Conservation (phyloP, 2,888 invertebrate genomes). For the Stomorhina lunata region DNA sequence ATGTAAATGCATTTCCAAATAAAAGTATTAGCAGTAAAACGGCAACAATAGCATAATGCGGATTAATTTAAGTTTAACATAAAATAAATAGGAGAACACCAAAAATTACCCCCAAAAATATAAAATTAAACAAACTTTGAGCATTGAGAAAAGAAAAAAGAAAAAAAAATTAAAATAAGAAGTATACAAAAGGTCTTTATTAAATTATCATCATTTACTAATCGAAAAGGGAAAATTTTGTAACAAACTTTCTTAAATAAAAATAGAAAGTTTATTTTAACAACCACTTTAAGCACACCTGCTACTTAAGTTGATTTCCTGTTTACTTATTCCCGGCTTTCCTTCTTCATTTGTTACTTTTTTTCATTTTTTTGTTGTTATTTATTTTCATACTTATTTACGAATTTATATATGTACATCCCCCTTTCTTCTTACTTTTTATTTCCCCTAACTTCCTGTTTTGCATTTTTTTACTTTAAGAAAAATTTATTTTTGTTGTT, state of each 20-base stretch:
- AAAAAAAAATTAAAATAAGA: not conserved
- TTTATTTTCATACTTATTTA: not conserved
- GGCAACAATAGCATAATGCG: conserved; percentile 53
- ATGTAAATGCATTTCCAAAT: conserved; percentile 34
- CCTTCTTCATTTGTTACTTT: conserved; percentile 2
- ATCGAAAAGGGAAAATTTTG: conserved; percentile 27
- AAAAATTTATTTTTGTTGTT: not conserved
- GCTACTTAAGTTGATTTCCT: conserved; percentile 67
- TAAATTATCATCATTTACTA: conserved; percentile 39
- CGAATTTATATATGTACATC: no score
- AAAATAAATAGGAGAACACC: not conserved
- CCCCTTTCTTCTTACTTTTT: not conserved
- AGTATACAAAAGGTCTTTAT: not conserved
- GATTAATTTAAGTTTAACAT: conserved; percentile 45
- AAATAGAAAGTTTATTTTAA: conserved; percentile 61
- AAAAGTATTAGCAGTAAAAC: not conserved
- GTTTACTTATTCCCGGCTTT: conserved; percentile 51
- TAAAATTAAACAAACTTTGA: no score
- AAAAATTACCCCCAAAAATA: not conserved
- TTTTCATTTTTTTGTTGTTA: conserved; percentile 1
- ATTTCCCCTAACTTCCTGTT: conserved; percentile 40
- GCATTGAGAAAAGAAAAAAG: not conserved
- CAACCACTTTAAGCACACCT: conserved; percentile 70
- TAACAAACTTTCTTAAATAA: conserved; percentile 2
- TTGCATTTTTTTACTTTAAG: conserved; percentile 19